Evolutionary conservation across 2,888 invertebrate species (phyloP).

Genomic region (Euproctis similis): DNA sequence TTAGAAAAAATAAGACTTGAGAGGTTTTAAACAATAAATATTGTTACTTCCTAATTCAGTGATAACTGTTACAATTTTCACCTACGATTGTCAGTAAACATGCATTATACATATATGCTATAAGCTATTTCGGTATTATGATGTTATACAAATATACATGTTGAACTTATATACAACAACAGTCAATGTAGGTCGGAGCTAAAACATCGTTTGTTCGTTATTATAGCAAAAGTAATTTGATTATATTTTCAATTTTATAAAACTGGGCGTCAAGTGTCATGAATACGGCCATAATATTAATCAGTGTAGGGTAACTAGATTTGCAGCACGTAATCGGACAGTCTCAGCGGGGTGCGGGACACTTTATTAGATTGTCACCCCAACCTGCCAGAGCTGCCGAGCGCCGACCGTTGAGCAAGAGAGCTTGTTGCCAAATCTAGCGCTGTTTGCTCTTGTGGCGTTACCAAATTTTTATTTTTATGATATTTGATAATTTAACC

Average conservation of each 20-base stretch:
- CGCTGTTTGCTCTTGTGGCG: conserved; percentile 12
- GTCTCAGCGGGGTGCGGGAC: conserved; percentile 63
- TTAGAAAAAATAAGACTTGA: no score
- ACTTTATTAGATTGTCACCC: conserved; percentile 71
- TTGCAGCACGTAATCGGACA: conserved; percentile 61
- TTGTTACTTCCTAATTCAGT: no score
- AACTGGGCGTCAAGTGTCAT: conserved; percentile 33
- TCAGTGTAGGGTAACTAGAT: conserved; percentile 72
- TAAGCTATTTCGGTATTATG: no score
- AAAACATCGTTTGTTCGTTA: no score
- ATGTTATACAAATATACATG: no score
- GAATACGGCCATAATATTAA: conserved; percentile 61
- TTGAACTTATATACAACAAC: no score
- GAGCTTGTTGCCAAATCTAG: conserved; percentile 21
- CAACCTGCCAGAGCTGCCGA: conserved; percentile 47
- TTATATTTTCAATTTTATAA: conserved; percentile 56
- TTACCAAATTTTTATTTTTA: neutral
- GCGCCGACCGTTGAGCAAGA: conserved; percentile 14
- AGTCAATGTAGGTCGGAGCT: no score
- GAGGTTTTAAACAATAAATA: no score
- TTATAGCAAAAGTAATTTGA: conserved; percentile 27
- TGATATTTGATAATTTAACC: conserved; percentile 4
- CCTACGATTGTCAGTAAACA: no score
- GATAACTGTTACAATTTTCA: no score
- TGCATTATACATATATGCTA: no score